Conservation (phyloP, 2,888 invertebrate species). For the Chydorus sphaericus region DNA sequence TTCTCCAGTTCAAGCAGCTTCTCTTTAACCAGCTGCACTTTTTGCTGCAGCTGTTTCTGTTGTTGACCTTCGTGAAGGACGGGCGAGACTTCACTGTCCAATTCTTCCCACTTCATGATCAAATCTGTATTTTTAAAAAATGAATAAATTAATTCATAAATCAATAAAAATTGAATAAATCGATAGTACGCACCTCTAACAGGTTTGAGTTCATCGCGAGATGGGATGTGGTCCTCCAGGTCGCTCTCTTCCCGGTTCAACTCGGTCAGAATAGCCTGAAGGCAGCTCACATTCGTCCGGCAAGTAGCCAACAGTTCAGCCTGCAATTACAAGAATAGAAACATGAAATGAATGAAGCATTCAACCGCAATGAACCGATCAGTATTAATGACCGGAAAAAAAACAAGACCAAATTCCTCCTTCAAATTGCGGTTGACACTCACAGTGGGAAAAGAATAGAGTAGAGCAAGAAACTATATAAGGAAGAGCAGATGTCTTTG, state of each 20-base stretch:
- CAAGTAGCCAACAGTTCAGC: conserved; percentile 71
- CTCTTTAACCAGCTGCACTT: not conserved
- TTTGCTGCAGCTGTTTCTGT: conserved; percentile 1
- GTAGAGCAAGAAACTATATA: no score
- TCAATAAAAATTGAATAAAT: not conserved
- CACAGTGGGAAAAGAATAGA: no score
- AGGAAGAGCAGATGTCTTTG: no score
- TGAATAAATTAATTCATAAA: not conserved
- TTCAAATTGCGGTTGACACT: no score
- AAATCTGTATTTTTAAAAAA: conserved; percentile 4
- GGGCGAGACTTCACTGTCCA: not conserved
- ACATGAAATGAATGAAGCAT: no score
- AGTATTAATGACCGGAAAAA: no score
- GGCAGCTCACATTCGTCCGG: conserved; percentile 67
- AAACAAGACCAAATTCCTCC: no score
- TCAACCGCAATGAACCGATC: no score
- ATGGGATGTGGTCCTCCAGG: not conserved
- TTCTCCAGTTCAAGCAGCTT: not conserved
- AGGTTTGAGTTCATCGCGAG: not conserved
- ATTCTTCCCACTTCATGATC: not conserved
- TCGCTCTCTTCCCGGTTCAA: not conserved
- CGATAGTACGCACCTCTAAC: not conserved
- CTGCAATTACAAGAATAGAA: conserved; percentile 34
- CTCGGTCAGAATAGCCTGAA: conserved; percentile 45
- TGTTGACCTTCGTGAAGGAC: not conserved